Base-by-base conservation (phyloP, 1,140 invertebrate genomes). In the Portunus trituberculatus region DNA sequence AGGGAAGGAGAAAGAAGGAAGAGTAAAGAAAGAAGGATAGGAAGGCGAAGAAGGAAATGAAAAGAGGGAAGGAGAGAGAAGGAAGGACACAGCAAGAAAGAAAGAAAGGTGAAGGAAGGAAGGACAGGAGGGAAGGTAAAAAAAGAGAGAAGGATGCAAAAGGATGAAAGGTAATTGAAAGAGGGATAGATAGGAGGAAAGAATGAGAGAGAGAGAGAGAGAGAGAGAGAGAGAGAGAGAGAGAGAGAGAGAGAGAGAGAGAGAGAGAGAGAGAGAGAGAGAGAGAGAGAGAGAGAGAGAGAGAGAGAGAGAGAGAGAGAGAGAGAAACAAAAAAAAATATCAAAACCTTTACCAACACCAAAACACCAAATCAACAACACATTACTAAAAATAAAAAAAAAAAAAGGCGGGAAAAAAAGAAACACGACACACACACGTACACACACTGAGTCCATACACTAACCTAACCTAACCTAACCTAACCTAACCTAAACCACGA, bases 271-370 rank as follows among this genome's bases (percentile, higher is more conserved):
- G 52, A 59, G 52, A 59, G 52, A 86, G 84, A 86, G 84, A 86
- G 84, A 86, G 84, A 39, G 84, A 86, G 32, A 86, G 84, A 86
- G 28, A 86, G 84, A 86, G 84, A 86, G 84, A 86, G 84, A 86
- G 84, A 86, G 52, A 86, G 84, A 86, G 84, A 86, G 84, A 86
- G 84, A 86, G 84, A 86, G 28, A 39, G 84, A 31, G 52, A 59
- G 84, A 86, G 84, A 86, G 84, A 20, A n/a, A 39, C 1, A 39
- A 39, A 39, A 39, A 39, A 39, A 39, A 1, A 39, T 39, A 39
- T 39, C 39, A 39, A 39, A 39, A 39, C 39, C 1, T 39, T 6
- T 39, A 39, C 39, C 39, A 39, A 39, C 39, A 39, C 39, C 39
- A 39, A 39, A 39, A 39, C 39, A 39, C 39, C 39, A 2, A 39